Percentiles rank a stretch among this genome's conserved stretches.
These are phyloP conservation scores for Latrodectus hesperus DNA, from an alignment of 2,888 invertebrate genomes.

Conservation along the genomic window DNA sequence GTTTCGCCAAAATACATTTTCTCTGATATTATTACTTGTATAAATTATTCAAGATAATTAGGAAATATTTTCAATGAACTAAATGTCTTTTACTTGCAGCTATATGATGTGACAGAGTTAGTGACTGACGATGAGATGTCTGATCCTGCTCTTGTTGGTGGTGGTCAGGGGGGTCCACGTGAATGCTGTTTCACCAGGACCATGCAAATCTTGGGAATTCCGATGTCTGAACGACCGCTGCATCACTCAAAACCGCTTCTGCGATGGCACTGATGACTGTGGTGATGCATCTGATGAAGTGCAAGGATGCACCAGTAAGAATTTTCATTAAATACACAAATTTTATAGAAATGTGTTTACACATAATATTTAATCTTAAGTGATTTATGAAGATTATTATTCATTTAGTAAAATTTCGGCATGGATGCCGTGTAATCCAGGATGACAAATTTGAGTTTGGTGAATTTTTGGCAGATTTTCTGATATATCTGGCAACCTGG, in stretches of 20 bases:
- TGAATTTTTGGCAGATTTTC: too few relatives aligned
- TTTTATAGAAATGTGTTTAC: too few relatives aligned
- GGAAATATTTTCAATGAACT: not conserved
- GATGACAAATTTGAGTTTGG: too few relatives aligned
- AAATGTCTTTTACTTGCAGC: not conserved
- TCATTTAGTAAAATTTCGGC: too few relatives aligned
- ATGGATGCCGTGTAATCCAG: too few relatives aligned
- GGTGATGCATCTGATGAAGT: slow-evolving; percentile 86
- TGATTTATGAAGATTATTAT: too few relatives aligned
- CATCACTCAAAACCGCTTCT: slow-evolving; percentile 80
- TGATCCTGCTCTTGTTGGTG: slow-evolving; percentile 24
- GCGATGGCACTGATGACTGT: slow-evolving; percentile 86
- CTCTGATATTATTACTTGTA: too few relatives aligned
- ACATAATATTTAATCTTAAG: too few relatives aligned
- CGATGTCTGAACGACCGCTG: slow-evolving; percentile 81
- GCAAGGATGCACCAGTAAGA: slow-evolving; percentile 85
- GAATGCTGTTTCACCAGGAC: not conserved
- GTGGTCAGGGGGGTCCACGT: not conserved
- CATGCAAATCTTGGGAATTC: slow-evolving; percentile 83
- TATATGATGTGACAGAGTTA: slow-evolving; percentile 11
- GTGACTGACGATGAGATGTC: slow-evolving; percentile 39
- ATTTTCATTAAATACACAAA: too few relatives aligned
- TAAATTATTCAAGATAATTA: too few relatives aligned
- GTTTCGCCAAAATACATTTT: too few relatives aligned
- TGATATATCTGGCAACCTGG: too few relatives aligned